Percentiles rank a stretch among this genome's conserved stretches.
Evolutionary conservation across 2,797 vertebrate species (phyloP).

Genomic region (Phrynocephalus vlangalii): DNA sequence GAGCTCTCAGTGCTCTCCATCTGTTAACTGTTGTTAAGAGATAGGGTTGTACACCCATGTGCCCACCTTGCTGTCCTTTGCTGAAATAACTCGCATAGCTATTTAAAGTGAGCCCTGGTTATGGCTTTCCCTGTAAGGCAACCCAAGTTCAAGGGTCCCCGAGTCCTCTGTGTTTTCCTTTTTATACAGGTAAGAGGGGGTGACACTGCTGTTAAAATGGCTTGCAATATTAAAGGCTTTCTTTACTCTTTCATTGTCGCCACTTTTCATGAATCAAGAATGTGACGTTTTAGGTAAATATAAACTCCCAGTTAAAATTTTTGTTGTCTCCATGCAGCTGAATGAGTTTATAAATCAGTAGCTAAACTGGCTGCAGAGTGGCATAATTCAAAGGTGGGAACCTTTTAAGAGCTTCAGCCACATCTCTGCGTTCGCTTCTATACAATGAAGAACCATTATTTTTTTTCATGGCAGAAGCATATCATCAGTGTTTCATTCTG

Average conservation of each 20-base stretch:
- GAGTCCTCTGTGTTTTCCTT: neutral
- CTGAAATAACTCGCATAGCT: neutral
- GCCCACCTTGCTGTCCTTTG: neutral
- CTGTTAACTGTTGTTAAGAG: neutral
- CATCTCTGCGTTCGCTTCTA: neutral
- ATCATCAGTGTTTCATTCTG: neutral
- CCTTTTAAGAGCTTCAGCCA: neutral
- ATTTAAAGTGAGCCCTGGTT: neutral
- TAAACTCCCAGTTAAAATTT: neutral
- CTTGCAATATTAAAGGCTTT: too few species aligned
- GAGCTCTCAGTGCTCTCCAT: too few species aligned
- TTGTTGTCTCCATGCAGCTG: neutral
- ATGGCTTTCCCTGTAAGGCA: neutral
- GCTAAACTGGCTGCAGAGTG: neutral
- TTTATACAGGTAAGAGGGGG: neutral
- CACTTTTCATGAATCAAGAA: neutral
- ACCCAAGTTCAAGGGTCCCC: neutral
- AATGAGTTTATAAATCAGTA: neutral
- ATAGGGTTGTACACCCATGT: neutral
- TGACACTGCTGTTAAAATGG: neutral
- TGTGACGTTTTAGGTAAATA: neutral
- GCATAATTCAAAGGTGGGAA: neutral
- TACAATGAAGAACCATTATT: neutral
- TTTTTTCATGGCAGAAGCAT: neutral
- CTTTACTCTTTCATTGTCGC: too few species aligned